Evolutionary conservation across 2,888 invertebrate species (phyloP), one percentile per base, ranked within the genome.

Genomic region (Callyntrura guangdongensis): DNA sequence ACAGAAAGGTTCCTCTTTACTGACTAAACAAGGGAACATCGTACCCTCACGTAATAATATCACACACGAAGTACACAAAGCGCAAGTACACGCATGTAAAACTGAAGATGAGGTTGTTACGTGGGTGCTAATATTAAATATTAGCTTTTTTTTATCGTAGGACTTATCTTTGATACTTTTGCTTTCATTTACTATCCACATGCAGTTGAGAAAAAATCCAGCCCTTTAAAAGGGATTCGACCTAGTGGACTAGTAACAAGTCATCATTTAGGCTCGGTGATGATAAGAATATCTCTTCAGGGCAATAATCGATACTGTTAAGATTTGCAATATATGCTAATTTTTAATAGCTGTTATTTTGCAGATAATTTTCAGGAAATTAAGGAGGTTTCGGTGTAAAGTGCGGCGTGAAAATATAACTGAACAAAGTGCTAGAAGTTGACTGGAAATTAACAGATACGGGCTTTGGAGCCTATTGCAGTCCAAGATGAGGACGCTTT

Each of bases 151-250:
- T 82, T 87, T 56, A 82, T 81, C 17, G 36, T 47, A 12, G 25
- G 64, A 47, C 56, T 59, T 86, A 56, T 17, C 69, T 20, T 25
- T 53, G 56, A 27, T 45, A 90, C 90, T 90, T 83, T 90, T 90
- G 90, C 86, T 86, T 90, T 90, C 90, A 25, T 90, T 90, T 67
- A 27, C 25, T 22, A 25, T 8, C 22, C 20, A 20, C 47, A 64
- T 64, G 49, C 27, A 0, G 61, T n/a, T 59, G 20, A 36, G 12
- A 64, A 27, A 61, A 61, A 83, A 72, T 81, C 88, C 77, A 77
- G 86, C 83, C 90, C 90, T 86, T 90, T 90, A 86, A 90, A 90
- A 90, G 61, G 83, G 86, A 83, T 17, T 49, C 90, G 90, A 86
- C 86, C 90, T 84, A 90, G 11, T 67, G 27, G 77, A 53, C 45